Evolutionary conservation across 2,797 vertebrate genomes (phyloP).

Genomic region (Malurus splendens): DNA sequence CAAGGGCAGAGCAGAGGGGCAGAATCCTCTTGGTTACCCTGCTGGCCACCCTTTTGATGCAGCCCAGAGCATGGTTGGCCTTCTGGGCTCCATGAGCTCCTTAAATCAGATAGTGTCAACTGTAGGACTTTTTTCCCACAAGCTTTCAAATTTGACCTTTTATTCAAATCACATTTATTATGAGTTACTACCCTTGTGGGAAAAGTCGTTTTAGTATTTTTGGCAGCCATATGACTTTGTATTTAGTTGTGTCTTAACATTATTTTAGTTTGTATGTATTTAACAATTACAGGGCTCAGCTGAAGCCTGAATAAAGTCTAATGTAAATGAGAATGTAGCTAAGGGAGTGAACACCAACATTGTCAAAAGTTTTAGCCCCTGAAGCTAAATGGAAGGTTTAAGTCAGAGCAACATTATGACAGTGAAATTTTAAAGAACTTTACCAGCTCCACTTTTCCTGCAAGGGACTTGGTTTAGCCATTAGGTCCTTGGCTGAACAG

Average conservation of each 20-base stretch:
- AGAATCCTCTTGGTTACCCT: not conserved
- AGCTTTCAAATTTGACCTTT: not conserved
- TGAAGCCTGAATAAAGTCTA: not conserved
- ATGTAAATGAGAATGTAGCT: not conserved
- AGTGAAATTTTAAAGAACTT: not conserved
- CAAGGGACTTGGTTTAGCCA: not conserved
- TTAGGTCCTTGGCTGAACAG: not conserved
- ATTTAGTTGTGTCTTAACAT: not conserved
- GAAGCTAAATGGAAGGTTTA: not conserved
- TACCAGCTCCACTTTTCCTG: not conserved
- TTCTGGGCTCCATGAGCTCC: not conserved
- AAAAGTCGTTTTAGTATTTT: not conserved
- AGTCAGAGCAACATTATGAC: not conserved
- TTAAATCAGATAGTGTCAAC: not conserved
- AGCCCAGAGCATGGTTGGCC: not conserved
- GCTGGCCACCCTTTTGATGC: not conserved
- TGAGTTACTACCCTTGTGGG: not conserved
- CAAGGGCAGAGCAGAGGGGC: not conserved
- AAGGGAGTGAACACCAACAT: not conserved
- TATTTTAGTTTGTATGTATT: not conserved
- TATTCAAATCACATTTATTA: not conserved
- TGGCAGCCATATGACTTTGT: not conserved
- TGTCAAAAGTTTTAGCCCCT: not conserved
- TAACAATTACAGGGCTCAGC: not conserved
- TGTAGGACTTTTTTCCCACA: not conserved